Conservation (phyloP, 2,113 vertebrate genomes). For the Ellobius talpinus region DNA sequence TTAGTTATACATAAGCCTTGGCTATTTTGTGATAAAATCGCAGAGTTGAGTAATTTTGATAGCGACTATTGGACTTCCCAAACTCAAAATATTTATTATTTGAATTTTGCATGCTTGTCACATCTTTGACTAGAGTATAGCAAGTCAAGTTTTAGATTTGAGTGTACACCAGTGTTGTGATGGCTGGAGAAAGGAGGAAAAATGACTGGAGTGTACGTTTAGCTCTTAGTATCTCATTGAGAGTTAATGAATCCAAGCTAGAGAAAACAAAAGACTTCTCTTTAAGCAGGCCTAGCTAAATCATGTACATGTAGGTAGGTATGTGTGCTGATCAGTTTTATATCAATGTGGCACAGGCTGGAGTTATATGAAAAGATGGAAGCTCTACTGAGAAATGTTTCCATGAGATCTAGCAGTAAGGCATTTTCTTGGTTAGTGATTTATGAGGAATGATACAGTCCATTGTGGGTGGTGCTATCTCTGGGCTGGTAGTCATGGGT, state of each 20-base stretch:
- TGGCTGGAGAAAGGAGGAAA: background rate
- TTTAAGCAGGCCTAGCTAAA: background rate
- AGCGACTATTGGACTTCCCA: background rate
- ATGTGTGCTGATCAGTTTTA: background rate
- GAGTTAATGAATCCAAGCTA: background rate
- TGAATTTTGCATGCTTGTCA: background rate
- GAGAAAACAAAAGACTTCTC: background rate
- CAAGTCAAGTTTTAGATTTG: conserved; percentile 2
- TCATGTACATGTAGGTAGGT: background rate
- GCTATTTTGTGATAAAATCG: conserved; percentile 42
- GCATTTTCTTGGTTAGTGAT: background rate
- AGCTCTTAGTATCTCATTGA: background rate
- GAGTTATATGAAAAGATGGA: background rate
- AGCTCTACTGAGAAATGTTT: no score
- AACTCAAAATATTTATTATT: background rate
- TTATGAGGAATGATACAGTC: background rate
- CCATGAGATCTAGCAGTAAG: background rate
- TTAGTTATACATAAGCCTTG: background rate
- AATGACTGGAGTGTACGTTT: background rate
- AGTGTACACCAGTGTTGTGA: background rate
- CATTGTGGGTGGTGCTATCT: no score
- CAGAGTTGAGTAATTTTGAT: background rate
- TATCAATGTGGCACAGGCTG: background rate
- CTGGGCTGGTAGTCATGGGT: no score
- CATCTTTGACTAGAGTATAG: background rate